These are phyloP conservation scores for Perizoma flavofasciatum DNA, from an alignment of 2,888 invertebrate genomes.

Conservation along the genomic window DNA sequence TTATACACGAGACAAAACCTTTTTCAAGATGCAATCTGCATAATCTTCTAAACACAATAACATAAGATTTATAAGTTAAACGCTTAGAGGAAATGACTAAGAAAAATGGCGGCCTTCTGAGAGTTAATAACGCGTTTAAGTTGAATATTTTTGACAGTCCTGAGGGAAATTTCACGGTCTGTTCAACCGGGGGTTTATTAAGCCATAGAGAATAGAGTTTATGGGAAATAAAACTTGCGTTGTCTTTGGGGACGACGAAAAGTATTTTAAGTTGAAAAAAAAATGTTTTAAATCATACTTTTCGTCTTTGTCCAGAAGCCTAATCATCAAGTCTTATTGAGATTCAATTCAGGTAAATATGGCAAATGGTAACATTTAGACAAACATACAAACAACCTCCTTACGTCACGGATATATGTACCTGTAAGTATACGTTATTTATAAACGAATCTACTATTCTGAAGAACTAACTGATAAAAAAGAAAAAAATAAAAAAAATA, in stretches of 20 bases:
- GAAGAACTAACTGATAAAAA: too few relatives aligned
- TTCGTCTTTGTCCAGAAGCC: too few relatives aligned
- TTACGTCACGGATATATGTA: too few relatives aligned
- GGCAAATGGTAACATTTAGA: too few relatives aligned
- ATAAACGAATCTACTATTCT: too few relatives aligned
- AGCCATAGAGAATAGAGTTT: slow-evolving; percentile 26
- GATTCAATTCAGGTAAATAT: too few relatives aligned
- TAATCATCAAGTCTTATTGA: too few relatives aligned
- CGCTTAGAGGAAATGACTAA: slow-evolving; percentile 30
- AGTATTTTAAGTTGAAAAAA: too few relatives aligned
- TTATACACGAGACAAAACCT: background rate
- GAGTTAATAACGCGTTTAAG: slow-evolving; percentile 38
- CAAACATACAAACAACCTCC: too few relatives aligned
- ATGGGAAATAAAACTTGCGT: slow-evolving; percentile 26
- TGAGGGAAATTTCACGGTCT: slow-evolving; percentile 36
- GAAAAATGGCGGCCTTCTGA: slow-evolving; percentile 34
- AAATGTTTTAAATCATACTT: too few relatives aligned
- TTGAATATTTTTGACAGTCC: slow-evolving; percentile 35
- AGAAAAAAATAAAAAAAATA: too few relatives aligned
- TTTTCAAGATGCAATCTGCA: slow-evolving; percentile 22
- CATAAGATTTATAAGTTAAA: slow-evolving; percentile 24
- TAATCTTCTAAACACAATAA: slow-evolving; percentile 28
- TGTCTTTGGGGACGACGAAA: slow-evolving; percentile 1
- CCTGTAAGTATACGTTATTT: too few relatives aligned
- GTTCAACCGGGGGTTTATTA: slow-evolving; percentile 15